Base-by-base conservation (phyloP, 2,888 invertebrate species). In the Callimorpha dominula region DNA sequence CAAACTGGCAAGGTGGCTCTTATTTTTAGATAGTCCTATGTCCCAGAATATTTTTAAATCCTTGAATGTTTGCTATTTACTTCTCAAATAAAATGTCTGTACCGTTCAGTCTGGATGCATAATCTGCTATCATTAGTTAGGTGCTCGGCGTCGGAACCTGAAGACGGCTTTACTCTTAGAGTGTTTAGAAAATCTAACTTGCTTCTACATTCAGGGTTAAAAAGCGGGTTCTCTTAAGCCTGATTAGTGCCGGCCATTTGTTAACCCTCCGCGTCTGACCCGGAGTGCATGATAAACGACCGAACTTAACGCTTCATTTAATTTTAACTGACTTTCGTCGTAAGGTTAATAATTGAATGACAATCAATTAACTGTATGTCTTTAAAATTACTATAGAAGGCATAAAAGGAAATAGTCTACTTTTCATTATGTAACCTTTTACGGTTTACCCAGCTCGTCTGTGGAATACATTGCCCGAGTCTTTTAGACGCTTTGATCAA, bases 161-260 rank as follows among this genome's bases (percentile, higher is more conserved):
- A 14, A 31, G 14, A 11, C 5, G 12, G 20, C 20, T 1, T 60
- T 9, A 20, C n/a, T 68, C 15, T 46, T 68, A 68, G 46, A 57
- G n/a, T 52, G n/a, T 20, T 20, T 57, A 46, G n/a, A 20, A 68
- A 69, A 72, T 50, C 62, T 17, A 43, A 63, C 68, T 72, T 70
- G 31, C 1, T 62, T 42, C 46, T 63, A 81, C 66, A 79, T 72
- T 76, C 71, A 78, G 70, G 75, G 77, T 85, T 79, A 83, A 79
- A 77, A 78, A 74, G 71, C 71, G 71, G 76, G 57, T 74, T 80
- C 74, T 76, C 79, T 65, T 78, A 80, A 83, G 82, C 82, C 79
- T 89, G 89, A 89, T 89, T 88, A 86, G 89, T 89, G 83, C 75
- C 81, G 82, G 79, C 81, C 85, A 89, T 90, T 89, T 87, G 89